Evolutionary conservation across 2,113 vertebrate species (phyloP).

Genomic region (Lynx canadensis): DNA sequence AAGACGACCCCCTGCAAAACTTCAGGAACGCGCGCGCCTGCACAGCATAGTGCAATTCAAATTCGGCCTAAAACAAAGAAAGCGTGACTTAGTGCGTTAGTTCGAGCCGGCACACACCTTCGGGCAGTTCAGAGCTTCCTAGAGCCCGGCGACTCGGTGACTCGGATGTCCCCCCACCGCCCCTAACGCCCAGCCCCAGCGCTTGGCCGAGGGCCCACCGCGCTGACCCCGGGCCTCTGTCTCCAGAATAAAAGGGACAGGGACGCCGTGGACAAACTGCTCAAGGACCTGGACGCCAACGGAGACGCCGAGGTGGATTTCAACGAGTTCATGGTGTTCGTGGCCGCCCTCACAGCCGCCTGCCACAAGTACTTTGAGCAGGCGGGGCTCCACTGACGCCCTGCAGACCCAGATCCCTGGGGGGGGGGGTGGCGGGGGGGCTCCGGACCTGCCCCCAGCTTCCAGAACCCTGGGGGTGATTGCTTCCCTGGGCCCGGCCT

Average conservation of each 20-base stretch:
- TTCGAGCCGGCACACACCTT: too few relatives aligned
- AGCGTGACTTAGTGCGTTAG: too few relatives aligned
- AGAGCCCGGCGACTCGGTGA: neutral
- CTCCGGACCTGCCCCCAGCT: fast-evolving
- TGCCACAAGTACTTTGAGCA: constrained; percentile 81
- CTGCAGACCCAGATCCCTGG: neutral
- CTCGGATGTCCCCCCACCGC: too few relatives aligned
- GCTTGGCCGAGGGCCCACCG: fast-evolving
- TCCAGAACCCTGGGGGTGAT: neutral
- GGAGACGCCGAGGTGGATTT: constrained; percentile 87
- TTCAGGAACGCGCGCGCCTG: fast-evolving
- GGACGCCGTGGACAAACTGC: constrained; percentile 70
- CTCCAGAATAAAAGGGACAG: constrained; percentile 82
- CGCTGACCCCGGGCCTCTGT: neutral
- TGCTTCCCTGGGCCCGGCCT: too few relatives aligned
- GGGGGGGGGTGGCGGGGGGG: neutral
- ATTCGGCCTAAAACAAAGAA: too few relatives aligned
- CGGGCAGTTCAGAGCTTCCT: neutral
- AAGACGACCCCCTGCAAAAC: neutral
- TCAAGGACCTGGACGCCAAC: constrained; percentile 85
- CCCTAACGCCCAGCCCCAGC: fast-evolving
- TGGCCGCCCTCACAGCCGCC: constrained; percentile 80
- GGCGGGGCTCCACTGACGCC: constrained; percentile 43
- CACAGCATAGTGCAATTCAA: neutral
- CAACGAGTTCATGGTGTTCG: constrained; percentile 85